These are phyloP conservation scores for Rhamnusium bicolor DNA, from an alignment of 2,888 invertebrate genomes.

Conservation along the genomic window DNA sequence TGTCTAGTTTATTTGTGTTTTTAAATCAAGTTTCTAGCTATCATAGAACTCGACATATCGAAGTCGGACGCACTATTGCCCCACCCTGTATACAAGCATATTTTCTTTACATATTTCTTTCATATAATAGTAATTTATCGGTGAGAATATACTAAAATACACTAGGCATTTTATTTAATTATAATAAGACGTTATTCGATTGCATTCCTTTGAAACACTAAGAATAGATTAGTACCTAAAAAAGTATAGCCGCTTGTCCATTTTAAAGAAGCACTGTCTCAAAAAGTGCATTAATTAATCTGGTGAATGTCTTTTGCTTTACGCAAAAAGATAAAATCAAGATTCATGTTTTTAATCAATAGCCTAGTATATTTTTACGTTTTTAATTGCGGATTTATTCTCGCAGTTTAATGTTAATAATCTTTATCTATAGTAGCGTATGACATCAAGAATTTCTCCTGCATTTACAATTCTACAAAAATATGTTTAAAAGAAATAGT, in stretches of 20 bases:
- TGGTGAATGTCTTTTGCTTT: background rate
- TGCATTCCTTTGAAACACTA: slow-evolving; percentile 17
- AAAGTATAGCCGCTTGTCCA: background rate
- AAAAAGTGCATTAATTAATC: background rate
- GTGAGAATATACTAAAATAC: slow-evolving; percentile 14
- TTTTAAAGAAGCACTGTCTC: background rate
- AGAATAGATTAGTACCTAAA: background rate
- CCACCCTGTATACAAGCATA: too few relatives aligned
- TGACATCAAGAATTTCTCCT: too few relatives aligned
- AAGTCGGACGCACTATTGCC: too few relatives aligned
- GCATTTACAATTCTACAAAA: too few relatives aligned
- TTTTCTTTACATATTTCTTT: background rate
- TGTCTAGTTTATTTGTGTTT: too few relatives aligned
- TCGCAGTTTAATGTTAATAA: background rate
- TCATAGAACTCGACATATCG: too few relatives aligned
- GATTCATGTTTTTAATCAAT: background rate
- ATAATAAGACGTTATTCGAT: background rate
- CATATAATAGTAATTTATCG: background rate
- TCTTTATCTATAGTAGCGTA: too few relatives aligned
- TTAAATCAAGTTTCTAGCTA: too few relatives aligned
- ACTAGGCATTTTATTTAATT: slow-evolving; percentile 5
- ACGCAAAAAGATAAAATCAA: background rate
- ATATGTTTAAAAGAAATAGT: too few relatives aligned
- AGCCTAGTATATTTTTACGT: background rate
- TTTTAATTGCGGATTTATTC: background rate